These are phyloP conservation scores for Rhinella marina DNA, from an alignment of 2,797 vertebrate genomes.

Conservation along the genomic window DNA sequence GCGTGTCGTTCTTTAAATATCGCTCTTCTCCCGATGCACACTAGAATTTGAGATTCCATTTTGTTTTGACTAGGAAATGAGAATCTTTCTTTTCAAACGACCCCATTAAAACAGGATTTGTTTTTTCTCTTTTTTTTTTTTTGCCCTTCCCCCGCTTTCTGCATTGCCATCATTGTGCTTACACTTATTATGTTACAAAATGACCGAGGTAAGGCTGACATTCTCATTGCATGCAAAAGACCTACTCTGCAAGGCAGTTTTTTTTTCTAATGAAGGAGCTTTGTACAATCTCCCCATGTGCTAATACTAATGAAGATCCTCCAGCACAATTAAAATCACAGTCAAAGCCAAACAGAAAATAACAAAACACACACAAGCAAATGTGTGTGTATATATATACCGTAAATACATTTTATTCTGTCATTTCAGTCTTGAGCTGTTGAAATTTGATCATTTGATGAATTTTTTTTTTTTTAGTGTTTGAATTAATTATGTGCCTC, in stretches of 20 bases:
- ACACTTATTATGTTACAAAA: conserved; percentile 97
- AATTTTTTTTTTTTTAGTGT: background rate
- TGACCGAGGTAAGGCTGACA: conserved; percentile 94
- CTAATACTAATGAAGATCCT: conserved; percentile 98
- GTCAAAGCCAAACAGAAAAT: conserved; percentile 83
- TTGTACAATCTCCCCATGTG: conserved; percentile 86
- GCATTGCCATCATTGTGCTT: conserved; percentile 89
- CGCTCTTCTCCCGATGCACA: conserved; percentile 82
- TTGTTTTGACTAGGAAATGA: conserved; percentile 90
- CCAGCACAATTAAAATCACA: conserved; percentile 90
- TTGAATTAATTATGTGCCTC: conserved; percentile 60
- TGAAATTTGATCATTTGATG: background rate
- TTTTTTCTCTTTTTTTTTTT: conserved; percentile 66
- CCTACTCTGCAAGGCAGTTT: conserved; percentile 81
- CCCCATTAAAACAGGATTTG: conserved; percentile 83
- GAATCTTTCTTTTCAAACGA: conserved; percentile 82
- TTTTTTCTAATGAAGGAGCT: conserved; percentile 84
- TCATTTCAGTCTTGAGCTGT: background rate
- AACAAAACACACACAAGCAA: conserved; percentile 82
- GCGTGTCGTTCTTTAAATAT: conserved; percentile 84
- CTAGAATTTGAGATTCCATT: conserved; percentile 86
- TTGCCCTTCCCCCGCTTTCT: conserved; percentile 89
- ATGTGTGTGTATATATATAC: too few species aligned
- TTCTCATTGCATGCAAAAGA: conserved; percentile 91
- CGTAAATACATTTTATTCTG: conserved; percentile 6